Base-by-base conservation (phyloP, 2,888 invertebrate species). In the Sinelater perroti region DNA sequence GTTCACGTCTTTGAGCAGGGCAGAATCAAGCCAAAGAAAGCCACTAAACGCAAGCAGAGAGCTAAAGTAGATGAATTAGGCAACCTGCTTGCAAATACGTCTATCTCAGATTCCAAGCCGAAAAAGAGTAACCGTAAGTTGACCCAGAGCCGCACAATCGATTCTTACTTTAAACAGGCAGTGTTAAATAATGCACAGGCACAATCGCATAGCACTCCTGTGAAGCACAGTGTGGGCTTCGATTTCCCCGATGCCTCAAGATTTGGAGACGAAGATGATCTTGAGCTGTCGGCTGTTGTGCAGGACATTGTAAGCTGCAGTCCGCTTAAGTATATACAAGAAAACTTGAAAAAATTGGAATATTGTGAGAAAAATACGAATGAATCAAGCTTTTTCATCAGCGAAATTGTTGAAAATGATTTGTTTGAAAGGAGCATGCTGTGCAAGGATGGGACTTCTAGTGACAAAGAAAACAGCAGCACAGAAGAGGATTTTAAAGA, bases 341-440 rank as follows among this genome's bases (percentile, higher is more conserved):
- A 67, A 24, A 63, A 70, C 40, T 70, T 35, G 47, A 62, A 31
- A 51, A 65, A 46, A 36, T 66, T 11, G 33, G 63, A 17, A 8
- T 30, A 52, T 28, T 3, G 31, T 56, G 5, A 45, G 38, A 51
- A 24, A 31, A 10, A 21, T 18, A 26, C 30, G 6, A 66, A 71
- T 57, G 56, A 55, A 20, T 68, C 71, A 0, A 72, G 70, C 62
- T 75, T 76, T 49, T 76, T 76, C 47, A 65, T 68, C 2, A 66
- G 51, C 4, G 61, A 66, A 26, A 60, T 62, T 1, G 79, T 77
- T 36, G 80, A 79, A 26, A 74, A 79, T n/a, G 87, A 88, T 72
- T 81, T 82, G 7, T 88, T 88, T 69, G 87, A 87, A 74, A 79
- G 82, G 68, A 81, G 86, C 2, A 72, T 87, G 56, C 67, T 72